Base-by-base conservation (phyloP, 1,140 invertebrate species). In the Heliconius hermathena region DNA sequence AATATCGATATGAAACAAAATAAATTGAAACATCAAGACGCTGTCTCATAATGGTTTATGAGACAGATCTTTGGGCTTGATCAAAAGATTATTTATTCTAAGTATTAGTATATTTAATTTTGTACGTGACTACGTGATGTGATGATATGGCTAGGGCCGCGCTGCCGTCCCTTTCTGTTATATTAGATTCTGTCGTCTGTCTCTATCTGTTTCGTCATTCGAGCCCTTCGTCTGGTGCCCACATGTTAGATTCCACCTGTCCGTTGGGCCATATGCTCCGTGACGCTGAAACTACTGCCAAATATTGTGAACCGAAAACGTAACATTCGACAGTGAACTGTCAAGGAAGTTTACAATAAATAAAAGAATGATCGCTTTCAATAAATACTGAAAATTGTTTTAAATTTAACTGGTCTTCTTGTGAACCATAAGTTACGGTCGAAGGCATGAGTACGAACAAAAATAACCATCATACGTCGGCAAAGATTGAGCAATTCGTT, bases 231-330 rank as follows among this genome's bases (percentile, higher is more conserved):
- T 20, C 72, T 83, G 85, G 83, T 89, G 86, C 80, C 87, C 87
- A 91, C 82, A 88, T 91, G 91, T 90, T 87, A 85, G 82, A 84
- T 81, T 70, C 79, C 91, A 93, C 90, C 90, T 92, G 90, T 92
- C 87, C 79, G n/a, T 71, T 71, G 46, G 79, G 73, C 82, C 88
- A 90, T 87, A 86, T 89, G 88, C 82, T 29, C 60, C 36, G 29
- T 76, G 70, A 81, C n/a, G 72, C 74, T 83, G 80, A 81, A 79
- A 72, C 76, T 66, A 22, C 80, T 87, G 81, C 73, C 82, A 85
- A 73, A 77, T 66, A 71, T 82, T 73, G 74, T 82, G 66, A 76
- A 76, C 66, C 70, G 22, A 77, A 66, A 66, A 66, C 22, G 60
- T 66, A 26, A 66, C 60, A 29, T 86, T 84, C 79, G 84, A 83